Percentiles rank a stretch among this genome's conserved stretches.
phyloP scores from a whole-genome alignment of 2,888 invertebrate species.

The Yponomeuta cagnagella region DNA sequence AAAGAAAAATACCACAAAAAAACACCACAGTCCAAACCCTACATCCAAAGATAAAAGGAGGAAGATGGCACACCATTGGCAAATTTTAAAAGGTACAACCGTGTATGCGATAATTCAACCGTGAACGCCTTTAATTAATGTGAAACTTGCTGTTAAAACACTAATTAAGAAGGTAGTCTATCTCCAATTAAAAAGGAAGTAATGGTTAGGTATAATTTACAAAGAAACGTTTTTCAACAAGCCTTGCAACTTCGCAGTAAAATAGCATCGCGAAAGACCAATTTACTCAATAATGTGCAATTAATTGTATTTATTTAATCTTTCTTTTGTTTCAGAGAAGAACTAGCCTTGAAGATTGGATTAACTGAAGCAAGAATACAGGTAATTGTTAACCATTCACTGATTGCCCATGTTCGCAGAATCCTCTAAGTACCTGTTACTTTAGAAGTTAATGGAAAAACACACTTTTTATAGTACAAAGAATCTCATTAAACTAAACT shows the following conservation, averaged over 20 bases:
- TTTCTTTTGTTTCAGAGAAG: slow-evolving; percentile 84
- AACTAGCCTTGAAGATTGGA: slow-evolving; percentile 94
- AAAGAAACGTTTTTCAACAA: background rate
- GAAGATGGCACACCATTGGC: too few relatives aligned
- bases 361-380: slow-evolving; percentile 96
- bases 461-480: background rate
- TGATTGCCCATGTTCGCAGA: slow-evolving; percentile 18
- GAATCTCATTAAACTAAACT: background rate
- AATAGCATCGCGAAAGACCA: background rate
- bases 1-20: too few relatives aligned
- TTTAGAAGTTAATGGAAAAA: too few relatives aligned
- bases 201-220: background rate
- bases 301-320: slow-evolving; percentile 27
- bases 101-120: background rate
- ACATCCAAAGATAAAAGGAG: too few relatives aligned
- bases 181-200: background rate
- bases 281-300: slow-evolving; percentile 3
- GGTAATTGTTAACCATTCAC: slow-evolving; percentile 72
- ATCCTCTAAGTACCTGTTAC: background rate
- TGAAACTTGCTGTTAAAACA: background rate
- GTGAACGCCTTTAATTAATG: background rate
- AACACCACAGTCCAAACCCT: too few relatives aligned
- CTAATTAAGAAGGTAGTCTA: background rate
- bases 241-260: background rate
- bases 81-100: too few relatives aligned